phyloP scores from a whole-genome alignment of 2,888 invertebrate genomes.

The Epinotia bilunana region DNA sequence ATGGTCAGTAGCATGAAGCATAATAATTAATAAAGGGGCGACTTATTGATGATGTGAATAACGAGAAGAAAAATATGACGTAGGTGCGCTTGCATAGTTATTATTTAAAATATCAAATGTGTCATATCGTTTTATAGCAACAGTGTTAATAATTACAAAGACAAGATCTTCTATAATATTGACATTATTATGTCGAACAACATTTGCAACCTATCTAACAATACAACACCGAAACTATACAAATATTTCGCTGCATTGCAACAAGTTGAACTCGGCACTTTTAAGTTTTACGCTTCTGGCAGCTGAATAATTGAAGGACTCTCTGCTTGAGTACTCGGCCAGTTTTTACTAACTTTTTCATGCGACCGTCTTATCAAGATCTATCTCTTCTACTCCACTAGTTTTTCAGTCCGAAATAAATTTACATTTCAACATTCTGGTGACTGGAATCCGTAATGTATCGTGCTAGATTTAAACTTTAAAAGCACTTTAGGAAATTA shows the following conservation, averaged over 20 bases:
- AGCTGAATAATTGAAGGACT: slow-evolving; percentile 41
- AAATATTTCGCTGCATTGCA: slow-evolving; percentile 23
- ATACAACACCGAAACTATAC: not conserved
- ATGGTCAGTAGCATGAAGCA: too few relatives aligned
- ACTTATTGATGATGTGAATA: too few relatives aligned
- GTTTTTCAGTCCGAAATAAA: slow-evolving; percentile 18
- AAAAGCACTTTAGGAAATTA: too few relatives aligned
- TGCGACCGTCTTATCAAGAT: slow-evolving; percentile 26
- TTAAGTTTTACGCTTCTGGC: slow-evolving; percentile 29
- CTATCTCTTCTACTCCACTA: slow-evolving; percentile 12
- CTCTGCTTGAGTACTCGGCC: slow-evolving; percentile 30
- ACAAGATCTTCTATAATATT: too few relatives aligned
- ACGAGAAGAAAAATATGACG: too few relatives aligned
- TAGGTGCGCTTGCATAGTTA: too few relatives aligned
- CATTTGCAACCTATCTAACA: not conserved
- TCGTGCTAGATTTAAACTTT: too few relatives aligned
- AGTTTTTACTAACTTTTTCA: slow-evolving; percentile 34
- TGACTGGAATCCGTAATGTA: slow-evolving; percentile 1
- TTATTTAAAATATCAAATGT: too few relatives aligned
- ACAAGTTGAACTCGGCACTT: slow-evolving; percentile 34
- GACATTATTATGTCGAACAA: not conserved
- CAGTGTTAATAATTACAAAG: too few relatives aligned
- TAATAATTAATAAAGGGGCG: too few relatives aligned
- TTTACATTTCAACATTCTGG: slow-evolving; percentile 7
- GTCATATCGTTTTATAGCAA: too few relatives aligned